These are phyloP conservation scores for Entelurus aequoreus DNA, from an alignment of 2,113 vertebrate species.

Conservation along the genomic window DNA sequence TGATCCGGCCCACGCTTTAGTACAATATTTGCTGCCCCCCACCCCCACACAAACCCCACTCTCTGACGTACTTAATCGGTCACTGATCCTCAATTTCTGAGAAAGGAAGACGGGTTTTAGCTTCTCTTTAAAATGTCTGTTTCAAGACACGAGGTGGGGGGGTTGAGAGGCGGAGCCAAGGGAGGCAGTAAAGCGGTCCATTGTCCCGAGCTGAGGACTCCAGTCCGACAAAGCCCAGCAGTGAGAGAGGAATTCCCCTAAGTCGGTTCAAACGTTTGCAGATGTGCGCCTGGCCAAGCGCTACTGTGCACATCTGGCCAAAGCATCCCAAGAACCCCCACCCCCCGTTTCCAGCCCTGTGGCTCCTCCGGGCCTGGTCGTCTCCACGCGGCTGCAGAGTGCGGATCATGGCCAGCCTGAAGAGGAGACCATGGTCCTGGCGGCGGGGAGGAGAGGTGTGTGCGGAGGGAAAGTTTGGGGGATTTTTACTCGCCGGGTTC, in stretches of 20 bases:
- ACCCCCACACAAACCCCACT: too few relatives aligned
- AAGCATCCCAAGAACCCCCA: slow-evolving; percentile 11
- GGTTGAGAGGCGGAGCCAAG: slow-evolving; percentile 43
- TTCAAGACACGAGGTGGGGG: slow-evolving; percentile 38
- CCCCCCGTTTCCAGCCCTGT: slow-evolving; percentile 15
- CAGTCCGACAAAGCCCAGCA: slow-evolving; percentile 27
- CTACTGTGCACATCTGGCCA: slow-evolving; percentile 64
- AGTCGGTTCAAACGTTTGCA: slow-evolving; percentile 59
- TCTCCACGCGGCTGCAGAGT: slow-evolving; percentile 14
- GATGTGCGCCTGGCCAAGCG: slow-evolving; percentile 58
- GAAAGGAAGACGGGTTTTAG: slow-evolving; percentile 18
- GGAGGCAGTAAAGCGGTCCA: slow-evolving; percentile 41
- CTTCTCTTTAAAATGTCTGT: slow-evolving; percentile 42
- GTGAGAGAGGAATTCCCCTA: slow-evolving; percentile 62
- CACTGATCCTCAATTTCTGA: too few relatives aligned
- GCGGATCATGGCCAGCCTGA: slow-evolving; percentile 51
- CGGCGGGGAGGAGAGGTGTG: slow-evolving; percentile 39
- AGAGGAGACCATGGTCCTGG: slow-evolving; percentile 48
- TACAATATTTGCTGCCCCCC: too few relatives aligned
- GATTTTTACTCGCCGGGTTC: slow-evolving; percentile 52
- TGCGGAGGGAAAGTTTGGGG: slow-evolving; percentile 61
- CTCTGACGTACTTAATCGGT: too few relatives aligned
- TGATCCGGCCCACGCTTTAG: too few relatives aligned
- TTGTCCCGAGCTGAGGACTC: slow-evolving; percentile 45
- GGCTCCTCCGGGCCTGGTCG: slow-evolving; percentile 20